Percentiles rank a stretch among this genome's conserved stretches.
These are phyloP conservation scores for Gracilinanus agilis DNA, from an alignment of 2,113 vertebrate species.

Conservation along the genomic window DNA sequence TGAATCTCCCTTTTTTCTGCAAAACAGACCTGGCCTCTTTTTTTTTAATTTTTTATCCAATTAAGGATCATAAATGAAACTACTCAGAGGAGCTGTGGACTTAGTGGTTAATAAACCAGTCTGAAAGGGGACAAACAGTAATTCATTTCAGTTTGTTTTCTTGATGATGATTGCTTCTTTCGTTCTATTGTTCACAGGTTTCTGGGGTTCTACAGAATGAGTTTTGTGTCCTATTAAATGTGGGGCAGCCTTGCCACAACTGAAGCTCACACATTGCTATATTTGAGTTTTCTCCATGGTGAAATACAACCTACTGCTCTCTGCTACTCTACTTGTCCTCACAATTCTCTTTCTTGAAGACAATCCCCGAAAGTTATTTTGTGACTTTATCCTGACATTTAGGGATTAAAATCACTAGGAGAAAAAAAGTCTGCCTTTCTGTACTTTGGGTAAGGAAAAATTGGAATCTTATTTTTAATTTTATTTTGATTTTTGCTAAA, in stretches of 20 bases:
- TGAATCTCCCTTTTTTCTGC: constrained; percentile 51
- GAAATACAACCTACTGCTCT: constrained; percentile 46
- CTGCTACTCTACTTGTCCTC: constrained; percentile 54
- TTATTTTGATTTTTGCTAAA: constrained; percentile 14
- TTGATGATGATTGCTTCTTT: constrained; percentile 64
- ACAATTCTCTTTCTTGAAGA: constrained; percentile 35
- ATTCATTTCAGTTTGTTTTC: constrained; percentile 76
- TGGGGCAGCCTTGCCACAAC: constrained; percentile 50
- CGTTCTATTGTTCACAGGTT: constrained; percentile 32
- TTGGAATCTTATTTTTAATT: not conserved
- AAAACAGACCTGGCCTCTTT: constrained; percentile 59
- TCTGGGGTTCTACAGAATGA: constrained; percentile 65
- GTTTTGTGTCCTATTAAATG: constrained; percentile 71
- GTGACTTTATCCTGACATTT: constrained; percentile 40
- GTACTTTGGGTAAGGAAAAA: not conserved
- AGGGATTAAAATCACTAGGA: constrained; percentile 5
- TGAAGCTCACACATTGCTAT: constrained; percentile 69
- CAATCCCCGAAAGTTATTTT: constrained; percentile 36
- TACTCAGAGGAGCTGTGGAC: constrained; percentile 52
- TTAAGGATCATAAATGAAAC: constrained; percentile 64
- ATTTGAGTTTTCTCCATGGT: constrained; percentile 55
- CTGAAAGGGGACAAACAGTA: constrained; percentile 67
- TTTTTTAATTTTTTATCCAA: too few relatives aligned
- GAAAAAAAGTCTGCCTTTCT: not conserved
- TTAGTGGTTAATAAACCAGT: constrained; percentile 61